Evolutionary conservation across 2,113 vertebrate genomes (phyloP).

Genomic region (Bubo bubo): DNA sequence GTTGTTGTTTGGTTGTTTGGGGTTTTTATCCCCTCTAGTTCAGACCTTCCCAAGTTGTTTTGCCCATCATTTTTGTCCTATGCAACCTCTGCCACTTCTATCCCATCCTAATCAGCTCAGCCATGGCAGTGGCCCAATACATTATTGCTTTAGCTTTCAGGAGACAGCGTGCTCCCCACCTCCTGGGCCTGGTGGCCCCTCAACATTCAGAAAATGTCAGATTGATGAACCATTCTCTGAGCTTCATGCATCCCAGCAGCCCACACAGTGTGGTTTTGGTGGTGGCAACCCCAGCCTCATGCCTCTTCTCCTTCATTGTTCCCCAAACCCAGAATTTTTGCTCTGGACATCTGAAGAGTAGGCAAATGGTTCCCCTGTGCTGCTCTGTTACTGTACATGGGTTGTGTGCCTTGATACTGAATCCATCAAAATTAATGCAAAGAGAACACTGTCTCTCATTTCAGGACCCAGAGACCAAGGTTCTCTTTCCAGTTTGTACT

Average conservation of each 20-base stretch:
- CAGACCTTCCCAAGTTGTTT: neutral
- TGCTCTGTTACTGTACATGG: neutral
- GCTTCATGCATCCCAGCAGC: neutral
- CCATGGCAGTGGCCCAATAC: accelerated
- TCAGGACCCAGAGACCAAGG: neutral
- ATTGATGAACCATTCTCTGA: neutral
- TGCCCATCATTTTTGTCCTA: neutral
- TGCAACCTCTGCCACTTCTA: neutral
- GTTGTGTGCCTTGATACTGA: neutral
- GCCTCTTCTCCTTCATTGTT: neutral
- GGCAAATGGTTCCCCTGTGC: neutral
- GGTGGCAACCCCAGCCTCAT: neutral
- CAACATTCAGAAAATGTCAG: neutral
- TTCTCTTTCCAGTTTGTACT: neutral
- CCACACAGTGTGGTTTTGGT: neutral
- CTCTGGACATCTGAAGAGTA: neutral
- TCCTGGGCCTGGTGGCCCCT: neutral
- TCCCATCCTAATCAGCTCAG: neutral
- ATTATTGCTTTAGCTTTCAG: neutral
- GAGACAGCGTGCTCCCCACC: neutral
- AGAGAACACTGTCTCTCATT: neutral
- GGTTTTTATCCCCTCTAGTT: neutral
- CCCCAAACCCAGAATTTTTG: neutral
- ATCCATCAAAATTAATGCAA: neutral
- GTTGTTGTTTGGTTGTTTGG: neutral